A percentile compares a stretch with the other conserved stretches of the same genome.
Conservation (phyloP, 2,888 invertebrate genomes). For the Falcaria lacertinaria region DNA sequence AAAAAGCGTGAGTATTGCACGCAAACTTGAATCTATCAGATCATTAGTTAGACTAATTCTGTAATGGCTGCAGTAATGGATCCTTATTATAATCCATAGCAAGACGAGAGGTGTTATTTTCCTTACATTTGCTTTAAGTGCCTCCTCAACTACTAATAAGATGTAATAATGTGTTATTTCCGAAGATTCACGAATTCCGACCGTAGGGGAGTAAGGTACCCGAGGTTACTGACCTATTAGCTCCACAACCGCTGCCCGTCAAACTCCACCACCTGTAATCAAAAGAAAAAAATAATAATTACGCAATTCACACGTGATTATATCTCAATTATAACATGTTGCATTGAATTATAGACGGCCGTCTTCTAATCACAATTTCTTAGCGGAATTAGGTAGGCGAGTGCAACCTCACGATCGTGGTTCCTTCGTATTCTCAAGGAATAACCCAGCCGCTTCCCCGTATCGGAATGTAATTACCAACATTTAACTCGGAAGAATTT, state of each 20-base stretch:
- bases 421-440: constrained; percentile 33
- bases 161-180: constrained; percentile 73
- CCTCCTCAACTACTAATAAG: constrained; percentile 72
- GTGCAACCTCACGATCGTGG: constrained; percentile 32
- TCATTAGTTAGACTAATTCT: constrained; percentile 47
- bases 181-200: constrained; percentile 74
- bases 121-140: constrained; percentile 69
- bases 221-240: constrained; percentile 68
- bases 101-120: constrained; percentile 61
- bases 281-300: constrained; percentile 63
- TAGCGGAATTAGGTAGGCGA: constrained; percentile 23
- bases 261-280: constrained; percentile 58
- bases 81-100: constrained; percentile 49
- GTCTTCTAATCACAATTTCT: constrained; percentile 45
- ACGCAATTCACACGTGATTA: constrained; percentile 49
- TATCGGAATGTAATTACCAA: constrained; percentile 45
- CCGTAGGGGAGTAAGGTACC: constrained; percentile 58
- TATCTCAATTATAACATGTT: constrained; percentile 54
- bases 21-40: constrained; percentile 18
- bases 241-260: constrained; percentile 55
- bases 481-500: constrained; percentile 36
- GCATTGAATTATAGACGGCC: constrained; percentile 52
- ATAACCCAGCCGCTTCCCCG: constrained; percentile 30
- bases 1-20: neutral
- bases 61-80: constrained; percentile 59